Base-by-base conservation (phyloP, 2,888 invertebrate genomes). In the Sepioteuthis lessoniana region DNA sequence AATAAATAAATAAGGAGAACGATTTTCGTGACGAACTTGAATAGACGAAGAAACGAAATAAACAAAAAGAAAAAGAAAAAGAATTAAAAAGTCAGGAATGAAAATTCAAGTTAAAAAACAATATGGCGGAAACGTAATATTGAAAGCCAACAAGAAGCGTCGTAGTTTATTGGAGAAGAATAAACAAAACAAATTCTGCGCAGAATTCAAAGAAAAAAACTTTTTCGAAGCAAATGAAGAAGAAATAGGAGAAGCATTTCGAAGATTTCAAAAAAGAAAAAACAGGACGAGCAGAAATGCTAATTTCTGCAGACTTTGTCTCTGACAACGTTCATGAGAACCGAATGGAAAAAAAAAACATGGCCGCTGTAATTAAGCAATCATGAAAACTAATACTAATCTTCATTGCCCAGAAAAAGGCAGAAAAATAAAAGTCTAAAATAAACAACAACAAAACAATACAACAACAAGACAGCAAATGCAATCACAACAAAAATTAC, bases 321-420 rank as follows among this genome's bases (percentile, higher is more conserved):
- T 76, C n/a, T 76, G n/a, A 76, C n/a, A n/a, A 35, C 7, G n/a
- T n/a, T n/a, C 4, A 76, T 76, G n/a, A 76, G 76, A 76, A 76
- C n/a, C 19, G n/a, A 76, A 13, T 10, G 8, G 10, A 25, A 35
- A n/a, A 76, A 76, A 76, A 76, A n/a, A 76, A 76, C 1, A 76
- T 76, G 76, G 76, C 76, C 76, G 76, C 76, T 76, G 76, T 76
- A 76, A 76, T 76, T 76, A 76, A 76, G 76, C 76, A 76, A 76
- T 76, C 76, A 76, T 76, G n/a, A 19, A 10, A 10, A 76, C 76
- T 76, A 76, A 76, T 76, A 76, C 76, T 35, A 76, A 76, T 76
- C 76, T 76, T 76, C 76, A n/a, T 76, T 76, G n/a, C 16, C 19
- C 76, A 76, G n/a, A 76, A 76, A n/a, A 76, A 76, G n/a, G n/a